Evolutionary conservation across 2,113 vertebrate genomes (phyloP).

Genomic region (Gymnarchus niloticus): DNA sequence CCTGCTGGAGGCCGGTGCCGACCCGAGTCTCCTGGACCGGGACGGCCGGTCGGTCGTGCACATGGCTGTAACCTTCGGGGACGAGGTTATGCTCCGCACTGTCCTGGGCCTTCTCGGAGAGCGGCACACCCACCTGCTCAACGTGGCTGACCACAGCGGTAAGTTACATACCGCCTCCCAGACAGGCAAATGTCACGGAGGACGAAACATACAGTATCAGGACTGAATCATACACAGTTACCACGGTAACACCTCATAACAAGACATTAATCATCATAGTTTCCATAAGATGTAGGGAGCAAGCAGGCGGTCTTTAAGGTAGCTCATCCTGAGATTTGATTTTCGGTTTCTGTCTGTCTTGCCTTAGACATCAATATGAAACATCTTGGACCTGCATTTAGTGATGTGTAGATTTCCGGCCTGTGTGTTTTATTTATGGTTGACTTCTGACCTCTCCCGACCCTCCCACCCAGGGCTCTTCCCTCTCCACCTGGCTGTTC

Average conservation of each 20-base stretch:
- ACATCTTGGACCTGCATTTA: background rate
- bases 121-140: constrained; percentile 60
- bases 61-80: constrained; percentile 71
- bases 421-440: background rate
- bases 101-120: constrained; percentile 69
- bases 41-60: constrained; percentile 82
- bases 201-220: background rate
- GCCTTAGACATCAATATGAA: background rate
- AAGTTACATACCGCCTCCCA: constrained; percentile 28
- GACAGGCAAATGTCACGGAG: background rate
- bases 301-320: background rate
- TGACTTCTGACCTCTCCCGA: background rate
- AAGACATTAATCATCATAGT: background rate
- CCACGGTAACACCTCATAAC: constrained; percentile 39
- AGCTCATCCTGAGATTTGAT: background rate
- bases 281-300: background rate
- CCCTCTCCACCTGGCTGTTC: constrained; percentile 84
- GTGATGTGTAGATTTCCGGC: background rate
- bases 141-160: constrained; percentile 79
- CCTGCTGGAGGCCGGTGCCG: constrained; percentile 72
- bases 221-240: constrained; percentile 10
- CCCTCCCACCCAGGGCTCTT: constrained; percentile 66
- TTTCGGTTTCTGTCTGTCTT: no score
- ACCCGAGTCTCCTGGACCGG: constrained; percentile 75
- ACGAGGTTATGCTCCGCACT: constrained; percentile 61